phyloP scores from a whole-genome alignment of 2,888 invertebrate species.

The Tipula lateralis region DNA sequence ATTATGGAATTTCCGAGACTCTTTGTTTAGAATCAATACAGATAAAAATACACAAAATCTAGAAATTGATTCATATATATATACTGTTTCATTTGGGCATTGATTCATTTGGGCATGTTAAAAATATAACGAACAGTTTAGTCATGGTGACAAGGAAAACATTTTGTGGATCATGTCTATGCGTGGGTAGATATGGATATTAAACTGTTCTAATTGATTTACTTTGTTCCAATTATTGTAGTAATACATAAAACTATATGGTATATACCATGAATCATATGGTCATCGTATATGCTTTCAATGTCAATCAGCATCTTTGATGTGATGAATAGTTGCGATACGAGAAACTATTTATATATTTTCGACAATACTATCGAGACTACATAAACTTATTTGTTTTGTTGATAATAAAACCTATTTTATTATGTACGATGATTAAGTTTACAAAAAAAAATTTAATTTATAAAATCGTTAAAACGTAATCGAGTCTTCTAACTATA shows the following conservation, averaged over 20 bases:
- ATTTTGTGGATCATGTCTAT: background rate
- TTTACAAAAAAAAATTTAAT: background rate
- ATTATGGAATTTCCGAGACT: background rate
- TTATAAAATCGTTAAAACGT: background rate
- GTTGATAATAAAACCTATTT: background rate
- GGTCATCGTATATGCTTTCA: background rate
- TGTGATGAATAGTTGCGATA: background rate
- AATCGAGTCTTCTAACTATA: background rate
- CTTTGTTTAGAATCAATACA: background rate
- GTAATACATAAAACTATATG: background rate
- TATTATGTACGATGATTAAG: background rate
- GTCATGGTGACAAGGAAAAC: background rate
- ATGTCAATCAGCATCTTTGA: background rate
- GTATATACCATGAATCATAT: background rate
- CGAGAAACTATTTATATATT: background rate
- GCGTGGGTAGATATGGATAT: background rate
- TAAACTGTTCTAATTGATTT: background rate
- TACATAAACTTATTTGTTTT: background rate
- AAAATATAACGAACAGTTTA: background rate
- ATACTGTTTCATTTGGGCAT: too few species aligned
- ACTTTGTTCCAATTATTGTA: background rate
- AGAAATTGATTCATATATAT: background rate
- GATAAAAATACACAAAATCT: background rate
- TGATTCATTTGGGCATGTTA: background rate
- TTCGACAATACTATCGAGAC: background rate